Percentiles rank a stretch among this genome's conserved stretches.
Conservation (phyloP, 2,113 vertebrate species). For the Haemorhous mexicanus region DNA sequence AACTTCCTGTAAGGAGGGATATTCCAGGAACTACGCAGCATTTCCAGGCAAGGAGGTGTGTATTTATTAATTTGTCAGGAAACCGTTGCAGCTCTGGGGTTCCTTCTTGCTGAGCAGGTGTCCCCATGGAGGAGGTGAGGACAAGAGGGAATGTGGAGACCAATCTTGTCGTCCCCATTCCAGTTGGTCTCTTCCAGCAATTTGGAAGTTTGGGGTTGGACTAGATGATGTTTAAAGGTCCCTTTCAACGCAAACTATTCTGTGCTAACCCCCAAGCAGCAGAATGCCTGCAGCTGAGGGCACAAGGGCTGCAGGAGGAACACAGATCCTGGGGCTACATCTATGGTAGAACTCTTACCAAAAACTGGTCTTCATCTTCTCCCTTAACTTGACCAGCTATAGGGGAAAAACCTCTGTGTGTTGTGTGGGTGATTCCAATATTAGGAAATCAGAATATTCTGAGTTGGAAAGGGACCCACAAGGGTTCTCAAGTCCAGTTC, state of each 20-base stretch:
- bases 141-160: not conserved
- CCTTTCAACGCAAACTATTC: not conserved
- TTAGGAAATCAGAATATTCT: not conserved
- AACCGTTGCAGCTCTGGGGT: not conserved
- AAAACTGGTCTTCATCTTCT: fast-evolving
- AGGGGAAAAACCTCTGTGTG: fast-evolving
- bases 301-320: fast-evolving
- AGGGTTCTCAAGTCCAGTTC: not conserved
- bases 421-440: not conserved
- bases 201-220: not conserved
- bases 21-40: fast-evolving
- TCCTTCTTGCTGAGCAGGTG: not conserved
- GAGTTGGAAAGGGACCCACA: not conserved
- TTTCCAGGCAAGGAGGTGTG: not conserved
- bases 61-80: not conserved
- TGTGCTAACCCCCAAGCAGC: too few species aligned
- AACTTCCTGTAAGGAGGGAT: not conserved
- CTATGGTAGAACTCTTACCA: fast-evolving
- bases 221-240: not conserved
- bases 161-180: not conserved
- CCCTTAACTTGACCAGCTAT: fast-evolving
- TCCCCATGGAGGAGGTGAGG: not conserved
- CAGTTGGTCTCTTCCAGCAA: not conserved
- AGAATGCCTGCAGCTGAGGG: fast-evolving
- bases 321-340: fast-evolving